A percentile compares a stretch with the other conserved stretches of the same genome.
Evolutionary conservation across 2,797 vertebrate species (phyloP).

Genomic region (Luscinia megarhynchos): DNA sequence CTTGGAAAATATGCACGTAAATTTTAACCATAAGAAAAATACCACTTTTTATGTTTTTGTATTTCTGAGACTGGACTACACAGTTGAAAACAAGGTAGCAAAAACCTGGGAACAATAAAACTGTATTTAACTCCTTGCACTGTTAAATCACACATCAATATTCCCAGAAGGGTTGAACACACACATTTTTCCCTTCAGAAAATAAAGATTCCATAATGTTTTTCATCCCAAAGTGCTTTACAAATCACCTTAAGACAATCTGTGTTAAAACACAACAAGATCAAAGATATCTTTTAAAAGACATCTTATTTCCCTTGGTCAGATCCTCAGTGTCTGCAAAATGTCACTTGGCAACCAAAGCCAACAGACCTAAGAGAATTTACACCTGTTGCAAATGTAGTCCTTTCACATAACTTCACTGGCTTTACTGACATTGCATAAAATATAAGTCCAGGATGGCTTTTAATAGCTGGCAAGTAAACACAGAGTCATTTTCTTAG

Average conservation of each 20-base stretch:
- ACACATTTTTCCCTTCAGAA: not conserved
- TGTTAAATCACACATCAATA: not conserved
- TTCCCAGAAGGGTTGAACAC: not conserved
- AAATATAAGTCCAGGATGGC: not conserved
- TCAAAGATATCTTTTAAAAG: not conserved
- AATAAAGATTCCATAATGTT: not conserved
- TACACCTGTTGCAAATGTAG: not conserved
- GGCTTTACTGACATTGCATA: not conserved
- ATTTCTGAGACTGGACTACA: not conserved
- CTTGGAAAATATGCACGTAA: not conserved
- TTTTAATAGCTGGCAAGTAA: slow-evolving; percentile 20
- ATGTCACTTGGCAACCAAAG: not conserved
- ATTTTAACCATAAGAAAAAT: not conserved
- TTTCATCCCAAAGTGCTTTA: slow-evolving; percentile 63
- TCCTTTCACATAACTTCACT: not conserved
- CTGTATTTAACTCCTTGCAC: not conserved
- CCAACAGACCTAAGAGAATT: not conserved
- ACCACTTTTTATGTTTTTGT: not conserved
- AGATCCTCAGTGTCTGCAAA: not conserved
- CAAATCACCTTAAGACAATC: slow-evolving; percentile 11
- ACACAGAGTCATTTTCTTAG: not conserved
- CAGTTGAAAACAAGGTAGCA: not conserved
- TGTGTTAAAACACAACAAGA: not conserved
- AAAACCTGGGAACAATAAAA: not conserved
- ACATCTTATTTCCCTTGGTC: not conserved